A percentile compares a stretch with the other conserved stretches of the same genome.
Conservation (phyloP, 2,113 vertebrate genomes). For the Cariama cristata region DNA sequence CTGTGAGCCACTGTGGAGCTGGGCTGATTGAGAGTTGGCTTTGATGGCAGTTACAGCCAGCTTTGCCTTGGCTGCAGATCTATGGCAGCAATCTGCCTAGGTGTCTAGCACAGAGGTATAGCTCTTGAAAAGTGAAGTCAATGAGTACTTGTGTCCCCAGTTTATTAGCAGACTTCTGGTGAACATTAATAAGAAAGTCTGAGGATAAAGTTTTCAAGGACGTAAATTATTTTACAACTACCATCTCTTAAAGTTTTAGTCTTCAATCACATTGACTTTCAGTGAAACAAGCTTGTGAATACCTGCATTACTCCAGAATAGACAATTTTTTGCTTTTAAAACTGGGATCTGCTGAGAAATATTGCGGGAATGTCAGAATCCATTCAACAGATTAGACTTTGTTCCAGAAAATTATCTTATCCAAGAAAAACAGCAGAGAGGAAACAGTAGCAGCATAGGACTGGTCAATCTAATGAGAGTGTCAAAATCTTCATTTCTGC, state of each 20-base stretch:
- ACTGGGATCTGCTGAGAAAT: background rate
- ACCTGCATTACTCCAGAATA: background rate
- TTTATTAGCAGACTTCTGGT: background rate
- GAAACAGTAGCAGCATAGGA: background rate
- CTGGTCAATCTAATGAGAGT: background rate
- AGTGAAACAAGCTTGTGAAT: background rate
- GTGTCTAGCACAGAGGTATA: background rate
- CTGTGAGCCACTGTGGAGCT: background rate
- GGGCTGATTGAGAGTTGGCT: background rate
- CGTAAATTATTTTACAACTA: background rate
- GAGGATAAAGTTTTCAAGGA: background rate
- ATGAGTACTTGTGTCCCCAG: background rate
- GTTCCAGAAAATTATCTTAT: background rate
- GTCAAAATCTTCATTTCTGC: background rate
- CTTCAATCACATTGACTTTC: background rate
- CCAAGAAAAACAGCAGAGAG: background rate
- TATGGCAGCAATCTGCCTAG: background rate
- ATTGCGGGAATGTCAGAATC: background rate
- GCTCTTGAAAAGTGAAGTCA: background rate
- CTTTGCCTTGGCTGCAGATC: background rate
- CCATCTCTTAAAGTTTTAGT: background rate
- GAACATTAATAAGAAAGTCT: background rate
- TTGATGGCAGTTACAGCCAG: background rate
- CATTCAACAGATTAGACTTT: background rate
- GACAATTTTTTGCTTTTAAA: background rate